A percentile compares a stretch with the other conserved stretches of the same genome.
These are phyloP conservation scores for Manis pentadactyla DNA, from an alignment of 2,797 vertebrate species.

Conservation along the genomic window DNA sequence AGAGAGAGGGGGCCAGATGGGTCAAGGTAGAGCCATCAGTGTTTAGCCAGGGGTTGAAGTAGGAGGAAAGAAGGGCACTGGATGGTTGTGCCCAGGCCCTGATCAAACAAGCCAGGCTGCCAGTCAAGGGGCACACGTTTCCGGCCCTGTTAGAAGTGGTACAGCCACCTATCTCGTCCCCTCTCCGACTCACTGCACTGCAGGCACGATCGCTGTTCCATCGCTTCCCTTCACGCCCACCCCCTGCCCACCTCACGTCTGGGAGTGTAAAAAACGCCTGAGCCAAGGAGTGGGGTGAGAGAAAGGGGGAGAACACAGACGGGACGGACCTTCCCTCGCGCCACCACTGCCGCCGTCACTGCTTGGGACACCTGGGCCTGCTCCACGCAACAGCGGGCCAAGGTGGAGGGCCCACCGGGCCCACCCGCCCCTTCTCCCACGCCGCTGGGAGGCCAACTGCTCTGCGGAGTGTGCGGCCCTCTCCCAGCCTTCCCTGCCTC, in stretches of 20 bases:
- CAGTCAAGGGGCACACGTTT: background rate
- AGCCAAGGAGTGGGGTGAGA: background rate
- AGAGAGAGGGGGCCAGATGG: background rate
- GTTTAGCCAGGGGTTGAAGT: background rate
- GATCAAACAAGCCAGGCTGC: background rate
- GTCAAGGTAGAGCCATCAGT: background rate
- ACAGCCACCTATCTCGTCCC: background rate
- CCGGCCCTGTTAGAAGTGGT: background rate
- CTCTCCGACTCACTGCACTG: background rate
- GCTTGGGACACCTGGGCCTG: background rate
- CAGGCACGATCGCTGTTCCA: background rate
- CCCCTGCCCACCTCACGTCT: background rate
- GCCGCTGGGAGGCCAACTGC: background rate
- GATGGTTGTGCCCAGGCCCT: background rate
- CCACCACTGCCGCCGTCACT: background rate
- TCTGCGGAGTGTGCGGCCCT: background rate
- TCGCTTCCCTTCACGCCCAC: background rate
- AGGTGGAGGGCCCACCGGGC: background rate
- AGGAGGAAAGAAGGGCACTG: background rate
- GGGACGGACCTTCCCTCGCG: background rate
- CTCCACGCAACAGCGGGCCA: background rate
- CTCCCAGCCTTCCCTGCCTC: background rate
- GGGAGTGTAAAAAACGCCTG: background rate
- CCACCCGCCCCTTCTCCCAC: background rate
- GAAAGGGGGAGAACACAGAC: background rate